phyloP scores from a whole-genome alignment of 2,797 vertebrate genomes.

The Sarcoramphus papa region DNA sequence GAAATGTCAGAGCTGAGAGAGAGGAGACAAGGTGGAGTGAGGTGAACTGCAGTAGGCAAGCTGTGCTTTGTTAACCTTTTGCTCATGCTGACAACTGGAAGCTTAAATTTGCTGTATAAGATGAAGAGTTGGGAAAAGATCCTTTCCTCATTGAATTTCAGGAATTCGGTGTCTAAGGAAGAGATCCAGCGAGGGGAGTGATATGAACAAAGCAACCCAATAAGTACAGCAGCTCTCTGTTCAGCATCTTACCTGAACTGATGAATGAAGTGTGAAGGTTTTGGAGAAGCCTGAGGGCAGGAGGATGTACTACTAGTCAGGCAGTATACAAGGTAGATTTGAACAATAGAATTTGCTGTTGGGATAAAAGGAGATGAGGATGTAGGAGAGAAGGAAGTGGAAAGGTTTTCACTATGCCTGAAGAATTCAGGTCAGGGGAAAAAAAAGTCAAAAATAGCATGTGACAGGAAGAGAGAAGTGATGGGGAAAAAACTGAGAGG shows the following conservation, averaged over 20 bases:
- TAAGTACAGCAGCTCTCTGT: background rate
- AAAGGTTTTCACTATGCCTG: background rate
- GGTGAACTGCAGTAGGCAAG: background rate
- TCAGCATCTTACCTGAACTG: background rate
- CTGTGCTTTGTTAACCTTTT: background rate
- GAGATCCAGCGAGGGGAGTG: background rate
- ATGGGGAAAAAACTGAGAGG: background rate
- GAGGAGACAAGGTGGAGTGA: background rate
- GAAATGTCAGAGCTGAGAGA: background rate
- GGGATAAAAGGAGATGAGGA: background rate
- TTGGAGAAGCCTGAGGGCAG: background rate
- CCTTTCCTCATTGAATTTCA: background rate
- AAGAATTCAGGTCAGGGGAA: background rate
- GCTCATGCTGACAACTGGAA: background rate
- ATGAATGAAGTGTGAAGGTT: background rate
- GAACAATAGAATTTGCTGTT: background rate
- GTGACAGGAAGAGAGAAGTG: background rate
- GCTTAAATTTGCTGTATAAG: background rate
- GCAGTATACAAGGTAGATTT: background rate
- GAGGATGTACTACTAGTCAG: background rate
- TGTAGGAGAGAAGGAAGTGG: background rate
- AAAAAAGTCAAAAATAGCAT: background rate
- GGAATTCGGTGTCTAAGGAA: background rate
- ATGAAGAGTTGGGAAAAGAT: background rate
- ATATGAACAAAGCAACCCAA: background rate